Percentiles rank a stretch among this genome's conserved stretches.
phyloP scores from a whole-genome alignment of 2,113 vertebrate genomes.

The Hirundichthys speculiger region DNA sequence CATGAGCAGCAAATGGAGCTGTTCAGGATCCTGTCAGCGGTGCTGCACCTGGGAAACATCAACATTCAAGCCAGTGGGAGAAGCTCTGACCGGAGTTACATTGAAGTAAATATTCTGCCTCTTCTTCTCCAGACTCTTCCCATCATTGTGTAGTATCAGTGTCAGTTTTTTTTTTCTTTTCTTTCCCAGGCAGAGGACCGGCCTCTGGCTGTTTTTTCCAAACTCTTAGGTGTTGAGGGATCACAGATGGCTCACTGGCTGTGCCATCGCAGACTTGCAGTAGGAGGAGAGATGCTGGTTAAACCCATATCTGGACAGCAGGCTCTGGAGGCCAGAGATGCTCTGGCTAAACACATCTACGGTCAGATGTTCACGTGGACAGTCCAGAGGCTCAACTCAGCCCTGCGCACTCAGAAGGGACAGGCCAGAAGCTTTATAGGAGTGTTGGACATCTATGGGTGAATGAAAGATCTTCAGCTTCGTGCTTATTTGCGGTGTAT shows the following conservation, averaged over 20 bases:
- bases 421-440: conserved; percentile 73
- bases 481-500: background rate
- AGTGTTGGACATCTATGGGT: conserved; percentile 85
- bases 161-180: background rate
- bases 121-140: background rate
- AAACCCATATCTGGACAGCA: conserved; percentile 81
- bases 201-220: conserved; percentile 76
- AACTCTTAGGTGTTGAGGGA: conserved; percentile 77
- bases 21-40: conserved; percentile 78
- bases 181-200: conserved; percentile 63
- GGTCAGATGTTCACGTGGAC: conserved; percentile 82
- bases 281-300: conserved; percentile 79
- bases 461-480: conserved; percentile 16
- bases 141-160: background rate
- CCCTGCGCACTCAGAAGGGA: conserved; percentile 64
- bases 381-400: conserved; percentile 78
- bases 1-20: conserved; percentile 83
- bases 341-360: conserved; percentile 82
- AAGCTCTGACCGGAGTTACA: conserved; percentile 74
- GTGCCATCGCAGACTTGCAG: conserved; percentile 80
- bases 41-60: conserved; percentile 83
- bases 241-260: conserved; percentile 82
- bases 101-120: conserved; percentile 65
- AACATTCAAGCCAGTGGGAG: conserved; percentile 73
- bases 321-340: conserved; percentile 70